Evolutionary conservation across 2,888 invertebrate genomes (phyloP).

Genomic region (Brachypterus glaber): DNA sequence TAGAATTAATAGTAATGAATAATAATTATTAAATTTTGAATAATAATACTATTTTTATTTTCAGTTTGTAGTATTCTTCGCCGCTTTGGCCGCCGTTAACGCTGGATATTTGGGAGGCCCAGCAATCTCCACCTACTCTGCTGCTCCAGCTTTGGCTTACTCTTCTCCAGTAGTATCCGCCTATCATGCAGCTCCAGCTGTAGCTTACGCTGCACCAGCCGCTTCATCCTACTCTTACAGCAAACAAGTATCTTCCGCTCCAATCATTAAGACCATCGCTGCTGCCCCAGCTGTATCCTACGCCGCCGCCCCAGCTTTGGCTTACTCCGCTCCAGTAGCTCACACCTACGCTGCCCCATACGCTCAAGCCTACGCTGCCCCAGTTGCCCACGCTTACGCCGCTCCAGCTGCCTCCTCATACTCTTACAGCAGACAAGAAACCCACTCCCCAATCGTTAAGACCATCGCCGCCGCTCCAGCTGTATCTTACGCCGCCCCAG

Average conservation of each 20-base stretch:
- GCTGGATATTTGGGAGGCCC: constrained; percentile 17
- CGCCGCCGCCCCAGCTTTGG: too few relatives aligned
- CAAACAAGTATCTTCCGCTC: constrained; percentile 8
- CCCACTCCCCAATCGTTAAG: too few relatives aligned
- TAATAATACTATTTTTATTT: too few relatives aligned
- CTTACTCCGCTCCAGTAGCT: too few relatives aligned
- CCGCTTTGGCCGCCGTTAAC: constrained; percentile 17
- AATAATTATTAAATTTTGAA: too few relatives aligned
- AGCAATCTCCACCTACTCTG: constrained; percentile 7
- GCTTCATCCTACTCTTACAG: constrained; percentile 11
- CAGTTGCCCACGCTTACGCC: constrained; percentile 9
- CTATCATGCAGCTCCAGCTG: constrained; percentile 10
- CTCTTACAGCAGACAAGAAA: too few relatives aligned
- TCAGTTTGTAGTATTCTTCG: constrained; percentile 17
- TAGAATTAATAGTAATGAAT: too few relatives aligned
- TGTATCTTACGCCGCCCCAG: too few relatives aligned
- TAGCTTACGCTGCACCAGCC: constrained; percentile 10
- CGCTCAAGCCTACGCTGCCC: constrained; percentile 3
- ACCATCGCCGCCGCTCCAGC: too few relatives aligned
- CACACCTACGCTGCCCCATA: constrained; percentile 10
- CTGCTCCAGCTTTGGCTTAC: too few relatives aligned
- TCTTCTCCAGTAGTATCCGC: constrained; percentile 5
- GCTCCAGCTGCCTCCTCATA: constrained; percentile 6
- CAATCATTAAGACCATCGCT: constrained; percentile 11
- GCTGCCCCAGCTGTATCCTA: too few relatives aligned